phyloP scores from a whole-genome alignment of 1,140 invertebrate genomes.

The Calephelis virginiensis region DNA sequence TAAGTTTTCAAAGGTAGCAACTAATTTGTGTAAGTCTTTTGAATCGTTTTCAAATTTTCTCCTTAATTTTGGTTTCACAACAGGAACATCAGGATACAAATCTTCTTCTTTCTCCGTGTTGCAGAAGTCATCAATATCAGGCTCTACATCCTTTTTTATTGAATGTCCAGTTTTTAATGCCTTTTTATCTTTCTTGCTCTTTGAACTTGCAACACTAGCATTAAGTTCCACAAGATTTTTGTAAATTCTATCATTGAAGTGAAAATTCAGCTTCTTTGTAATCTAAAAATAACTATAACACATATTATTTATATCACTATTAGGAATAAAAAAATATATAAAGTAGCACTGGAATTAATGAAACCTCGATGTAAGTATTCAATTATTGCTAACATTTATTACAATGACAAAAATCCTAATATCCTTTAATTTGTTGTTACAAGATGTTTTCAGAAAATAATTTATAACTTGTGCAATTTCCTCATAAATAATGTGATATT shows the following conservation, averaged over 20 bases:
- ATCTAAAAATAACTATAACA: constrained; percentile 47
- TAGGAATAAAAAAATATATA: background rate
- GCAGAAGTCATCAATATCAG: constrained; percentile 72
- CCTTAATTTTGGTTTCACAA: constrained; percentile 57
- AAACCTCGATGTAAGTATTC: too few relatives aligned
- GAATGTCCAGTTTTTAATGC: constrained; percentile 27
- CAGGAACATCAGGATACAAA: constrained; percentile 48
- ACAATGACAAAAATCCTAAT: too few relatives aligned
- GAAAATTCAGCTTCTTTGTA: constrained; percentile 71
- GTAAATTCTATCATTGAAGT: constrained; percentile 72
- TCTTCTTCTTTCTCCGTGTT: constrained; percentile 55
- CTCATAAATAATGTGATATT: too few relatives aligned
- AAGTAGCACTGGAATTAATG: background rate
- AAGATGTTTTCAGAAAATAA: too few relatives aligned
- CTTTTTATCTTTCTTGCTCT: constrained; percentile 47
- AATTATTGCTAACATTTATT: too few relatives aligned
- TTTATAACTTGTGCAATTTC: too few relatives aligned
- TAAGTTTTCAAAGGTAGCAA: constrained; percentile 61
- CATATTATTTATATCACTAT: constrained; percentile 3
- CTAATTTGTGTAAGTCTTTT: constrained; percentile 51
- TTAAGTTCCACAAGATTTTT: constrained; percentile 74
- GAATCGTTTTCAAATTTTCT: constrained; percentile 49
- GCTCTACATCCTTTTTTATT: constrained; percentile 64
- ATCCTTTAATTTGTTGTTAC: too few relatives aligned
- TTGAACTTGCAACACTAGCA: constrained; percentile 44